A percentile compares a stretch with the other conserved stretches of the same genome.
Evolutionary conservation across 2,888 invertebrate genomes (phyloP).

Genomic region (Eristalis arbustorum): DNA sequence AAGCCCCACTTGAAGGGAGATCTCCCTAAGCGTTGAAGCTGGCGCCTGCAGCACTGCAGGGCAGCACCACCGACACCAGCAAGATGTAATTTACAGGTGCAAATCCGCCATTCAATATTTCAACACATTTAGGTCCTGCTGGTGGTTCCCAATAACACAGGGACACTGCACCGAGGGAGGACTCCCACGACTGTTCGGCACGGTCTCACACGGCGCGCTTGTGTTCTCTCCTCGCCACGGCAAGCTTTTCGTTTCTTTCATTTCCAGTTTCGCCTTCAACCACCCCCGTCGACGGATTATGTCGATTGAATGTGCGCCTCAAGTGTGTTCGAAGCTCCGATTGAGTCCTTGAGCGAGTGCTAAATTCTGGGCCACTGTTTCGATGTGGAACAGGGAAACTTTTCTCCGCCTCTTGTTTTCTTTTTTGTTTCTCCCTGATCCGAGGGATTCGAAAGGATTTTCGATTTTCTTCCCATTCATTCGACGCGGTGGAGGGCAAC

Average conservation of each 20-base stretch:
- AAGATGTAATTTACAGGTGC: conserved; percentile 64
- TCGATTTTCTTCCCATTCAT: not conserved
- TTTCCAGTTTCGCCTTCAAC: not conserved
- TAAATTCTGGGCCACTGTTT: conserved; percentile 21
- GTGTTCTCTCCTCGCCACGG: not conserved
- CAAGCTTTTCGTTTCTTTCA: conserved; percentile 9
- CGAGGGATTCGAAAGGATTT: not conserved
- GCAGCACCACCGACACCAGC: conserved; percentile 16
- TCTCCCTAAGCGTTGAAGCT: conserved; percentile 48
- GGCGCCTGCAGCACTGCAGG: not conserved
- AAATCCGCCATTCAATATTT: conserved; percentile 69
- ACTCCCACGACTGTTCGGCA: conserved; percentile 15
- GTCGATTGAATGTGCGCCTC: conserved; percentile 21
- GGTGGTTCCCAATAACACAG: conserved; percentile 1
- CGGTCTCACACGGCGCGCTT: conserved; percentile 16
- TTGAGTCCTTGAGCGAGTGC: conserved; percentile 44
- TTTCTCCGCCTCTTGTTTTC: not conserved
- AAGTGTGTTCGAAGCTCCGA: conserved; percentile 9
- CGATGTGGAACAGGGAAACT: not conserved
- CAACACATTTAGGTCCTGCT: conserved; percentile 55
- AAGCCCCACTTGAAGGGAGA: conserved; percentile 68
- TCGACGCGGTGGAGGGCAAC: not conserved
- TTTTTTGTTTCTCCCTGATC: not conserved
- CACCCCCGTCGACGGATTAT: conserved; percentile 22
- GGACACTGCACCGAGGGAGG: not conserved